Base-by-base conservation (phyloP, 2,797 vertebrate genomes). In the Hydrocynus forskahlii region DNA sequence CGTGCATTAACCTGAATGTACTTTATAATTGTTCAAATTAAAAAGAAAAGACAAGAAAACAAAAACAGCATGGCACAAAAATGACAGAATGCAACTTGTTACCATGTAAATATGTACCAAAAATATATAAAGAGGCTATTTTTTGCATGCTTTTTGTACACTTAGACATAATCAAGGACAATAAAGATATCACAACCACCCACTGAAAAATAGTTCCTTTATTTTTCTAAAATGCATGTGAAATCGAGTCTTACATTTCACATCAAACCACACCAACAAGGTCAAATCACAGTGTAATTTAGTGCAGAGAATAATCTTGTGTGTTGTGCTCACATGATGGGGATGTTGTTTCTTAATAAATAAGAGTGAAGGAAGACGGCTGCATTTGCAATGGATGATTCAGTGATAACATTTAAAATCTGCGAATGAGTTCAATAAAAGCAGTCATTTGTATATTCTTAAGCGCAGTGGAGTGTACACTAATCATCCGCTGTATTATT, bases 111-210 rank as follows among this genome's bases (percentile, higher is more conserved):
- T 97, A 96, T 97, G 95, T 97, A 96, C 90, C 86, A 89, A 82
- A 94, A 93, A 94, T 89, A 94, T 94, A 94, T 88, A 95, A 94
- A 96, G 92, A 95, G 86, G 93, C 92, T 96, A 96, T 97, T 97
- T 91, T 97, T 96, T 94, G 96, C 96, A 97, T 97, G 96, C 94
- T 93, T 97, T 96, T 97, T 93, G 95, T 94, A 94, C 93, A 93
- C 91, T 85, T 92, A 90, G 88, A 93, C 90, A 89, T 85, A 90
- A 92, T 87, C 87, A 88, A 88, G 89, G 38, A 92, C 86, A 95
- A 95, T 93, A 95, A 94, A 88, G 86, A 83, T 78, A 85, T 86
- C 55, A 81, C 59, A 87, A 82, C 73, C 17, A 25, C 69, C 73
- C 43, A 45, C n/a, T 84, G n/a, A 38, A 79, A 21, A 76, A 45